A percentile compares a stretch with the other conserved stretches of the same genome.
Conservation (phyloP, 2,113 vertebrate species). For the Lampris incognitus region DNA sequence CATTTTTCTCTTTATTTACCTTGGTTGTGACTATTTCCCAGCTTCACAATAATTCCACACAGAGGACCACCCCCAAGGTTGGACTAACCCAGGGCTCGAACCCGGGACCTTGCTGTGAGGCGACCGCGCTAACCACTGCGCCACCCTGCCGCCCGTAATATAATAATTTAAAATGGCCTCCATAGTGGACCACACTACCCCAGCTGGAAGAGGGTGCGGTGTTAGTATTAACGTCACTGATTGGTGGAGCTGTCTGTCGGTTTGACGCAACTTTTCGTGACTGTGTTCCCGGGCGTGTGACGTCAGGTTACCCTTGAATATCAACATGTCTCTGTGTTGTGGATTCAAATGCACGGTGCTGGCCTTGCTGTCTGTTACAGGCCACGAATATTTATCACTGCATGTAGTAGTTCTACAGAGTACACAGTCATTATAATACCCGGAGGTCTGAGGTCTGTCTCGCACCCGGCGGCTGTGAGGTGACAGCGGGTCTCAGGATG, state of each 20-base stretch:
- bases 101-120: no score
- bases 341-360: constrained; percentile 26
- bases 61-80: no score
- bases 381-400: constrained; percentile 50
- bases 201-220: no score
- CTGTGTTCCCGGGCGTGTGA: background rate
- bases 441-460: constrained; percentile 3
- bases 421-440: constrained; percentile 4
- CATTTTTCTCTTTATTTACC: no score
- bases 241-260: background rate
- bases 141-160: no score
- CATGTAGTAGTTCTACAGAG: constrained; percentile 38
- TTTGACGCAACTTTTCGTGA: background rate
- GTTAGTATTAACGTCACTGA: no score
- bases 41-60: no score
- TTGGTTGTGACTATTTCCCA: no score
- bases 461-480: constrained; percentile 16
- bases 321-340: constrained; percentile 5
- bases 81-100: no score
- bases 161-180: no score
- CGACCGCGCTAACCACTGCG: no score
- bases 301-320: background rate
- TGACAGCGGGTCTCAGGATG: background rate
- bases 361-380: constrained; percentile 46
- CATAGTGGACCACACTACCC: no score